A percentile compares a stretch with the other conserved stretches of the same genome.
Conservation (phyloP, 2,888 invertebrate genomes). For the Podotricha telesiphe region DNA sequence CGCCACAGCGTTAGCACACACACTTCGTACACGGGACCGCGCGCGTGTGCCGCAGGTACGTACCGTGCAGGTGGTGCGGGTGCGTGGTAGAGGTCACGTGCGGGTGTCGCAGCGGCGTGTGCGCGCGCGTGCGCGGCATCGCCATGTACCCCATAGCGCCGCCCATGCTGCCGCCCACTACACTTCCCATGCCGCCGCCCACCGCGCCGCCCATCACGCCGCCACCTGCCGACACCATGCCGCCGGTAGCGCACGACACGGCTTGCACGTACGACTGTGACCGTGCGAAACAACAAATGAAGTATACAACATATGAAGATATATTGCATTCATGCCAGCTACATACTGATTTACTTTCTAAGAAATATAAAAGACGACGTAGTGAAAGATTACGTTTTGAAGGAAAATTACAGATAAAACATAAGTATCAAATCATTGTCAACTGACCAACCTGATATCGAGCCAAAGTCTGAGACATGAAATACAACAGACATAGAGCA, state of each 20-base stretch:
- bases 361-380: neutral
- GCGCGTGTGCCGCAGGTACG: constrained; percentile 81
- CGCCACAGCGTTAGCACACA: neutral
- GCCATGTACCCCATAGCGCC: constrained; percentile 49
- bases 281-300: neutral
- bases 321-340: neutral
- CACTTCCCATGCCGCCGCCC: constrained; percentile 46
- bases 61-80: constrained; percentile 84
- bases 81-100: constrained; percentile 87
- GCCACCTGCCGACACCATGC: neutral
- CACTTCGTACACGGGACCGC: constrained; percentile 86
- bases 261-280: constrained; percentile 64
- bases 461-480: constrained; percentile 75
- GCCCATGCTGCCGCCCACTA: constrained; percentile 38
- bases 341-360: neutral
- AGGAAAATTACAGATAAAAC: neutral
- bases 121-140: constrained; percentile 55
- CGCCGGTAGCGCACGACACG: constrained; percentile 39
- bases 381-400: neutral
- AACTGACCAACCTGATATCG: constrained; percentile 72
- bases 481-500: constrained; percentile 46
- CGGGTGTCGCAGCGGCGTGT: constrained; percentile 80
- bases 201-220: neutral
- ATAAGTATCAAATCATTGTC: neutral
- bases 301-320: neutral